Evolutionary conservation across 2,113 vertebrate genomes (phyloP).

Genomic region (Melanotaenia duboulayi): DNA sequence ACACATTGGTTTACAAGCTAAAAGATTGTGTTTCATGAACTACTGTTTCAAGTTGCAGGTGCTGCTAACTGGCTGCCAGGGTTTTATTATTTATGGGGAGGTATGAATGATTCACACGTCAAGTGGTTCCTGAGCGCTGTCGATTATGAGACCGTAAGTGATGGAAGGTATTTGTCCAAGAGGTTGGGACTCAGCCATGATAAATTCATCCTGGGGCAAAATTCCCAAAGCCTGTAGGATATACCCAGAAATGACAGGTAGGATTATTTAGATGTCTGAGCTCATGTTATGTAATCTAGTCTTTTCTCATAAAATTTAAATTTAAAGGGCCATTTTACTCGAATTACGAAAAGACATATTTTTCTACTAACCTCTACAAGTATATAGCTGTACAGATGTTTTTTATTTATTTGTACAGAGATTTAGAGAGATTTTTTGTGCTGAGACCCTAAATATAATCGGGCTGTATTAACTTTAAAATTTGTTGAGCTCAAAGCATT

Average conservation of each 20-base stretch:
- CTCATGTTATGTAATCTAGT: slow-evolving; percentile 27
- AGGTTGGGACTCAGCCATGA: slow-evolving; percentile 25
- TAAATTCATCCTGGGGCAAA: slow-evolving; percentile 43
- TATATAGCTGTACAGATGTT: neutral
- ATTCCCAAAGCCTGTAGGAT: slow-evolving; percentile 32
- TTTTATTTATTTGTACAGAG: neutral
- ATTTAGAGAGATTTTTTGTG: neutral
- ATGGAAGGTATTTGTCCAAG: slow-evolving; percentile 57
- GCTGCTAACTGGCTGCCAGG: slow-evolving; percentile 65
- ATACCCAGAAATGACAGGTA: slow-evolving; percentile 36
- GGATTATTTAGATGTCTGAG: slow-evolving; percentile 44
- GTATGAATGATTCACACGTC: slow-evolving; percentile 80
- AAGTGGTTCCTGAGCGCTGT: slow-evolving; percentile 53
- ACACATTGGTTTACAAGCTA: slow-evolving; percentile 78
- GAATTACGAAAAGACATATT: slow-evolving; percentile 20
- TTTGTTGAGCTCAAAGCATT: neutral
- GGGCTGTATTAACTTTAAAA: neutral
- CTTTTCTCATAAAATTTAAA: slow-evolving; percentile 16
- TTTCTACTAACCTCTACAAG: neutral
- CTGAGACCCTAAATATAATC: neutral
- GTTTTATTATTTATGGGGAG: slow-evolving; percentile 80
- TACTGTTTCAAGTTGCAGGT: slow-evolving; percentile 77
- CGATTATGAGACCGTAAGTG: slow-evolving; percentile 63
- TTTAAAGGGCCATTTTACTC: slow-evolving; percentile 5
- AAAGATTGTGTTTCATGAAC: slow-evolving; percentile 77